Evolutionary conservation across 2,888 invertebrate genomes (phyloP).

Genomic region (Abscondita cerata): DNA sequence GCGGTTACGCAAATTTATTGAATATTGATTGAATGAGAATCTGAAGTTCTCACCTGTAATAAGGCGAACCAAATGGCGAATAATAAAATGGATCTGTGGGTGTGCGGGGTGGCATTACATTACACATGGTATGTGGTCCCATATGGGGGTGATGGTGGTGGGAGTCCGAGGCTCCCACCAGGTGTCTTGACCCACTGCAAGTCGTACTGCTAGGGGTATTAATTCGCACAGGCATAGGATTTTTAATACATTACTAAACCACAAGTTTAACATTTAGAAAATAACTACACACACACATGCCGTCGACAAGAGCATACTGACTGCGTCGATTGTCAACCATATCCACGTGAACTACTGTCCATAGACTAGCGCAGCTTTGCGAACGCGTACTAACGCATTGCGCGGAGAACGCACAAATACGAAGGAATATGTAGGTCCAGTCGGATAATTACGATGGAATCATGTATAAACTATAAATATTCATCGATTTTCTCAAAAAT

Average conservation of each 20-base stretch:
- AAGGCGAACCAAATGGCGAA: constrained; percentile 65
- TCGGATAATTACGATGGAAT: background rate
- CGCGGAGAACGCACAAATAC: constrained; percentile 63
- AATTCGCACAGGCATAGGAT: constrained; percentile 44
- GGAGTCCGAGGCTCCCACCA: constrained; percentile 55
- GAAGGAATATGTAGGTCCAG: constrained; percentile 10
- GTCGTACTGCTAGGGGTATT: constrained; percentile 51
- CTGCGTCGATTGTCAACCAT: constrained; percentile 67
- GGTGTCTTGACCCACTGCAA: constrained; percentile 54
- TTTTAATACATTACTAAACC: constrained; percentile 21
- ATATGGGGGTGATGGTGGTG: constrained; percentile 48
- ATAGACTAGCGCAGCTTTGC: constrained; percentile 67
- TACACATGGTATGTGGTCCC: constrained; percentile 56
- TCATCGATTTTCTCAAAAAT: no score
- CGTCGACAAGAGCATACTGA: constrained; percentile 43
- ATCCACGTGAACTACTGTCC: constrained; percentile 66
- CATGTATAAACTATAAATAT: no score
- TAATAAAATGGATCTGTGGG: constrained; percentile 67
- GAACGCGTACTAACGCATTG: constrained; percentile 69
- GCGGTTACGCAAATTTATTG: no score
- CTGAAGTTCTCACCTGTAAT: constrained; percentile 61
- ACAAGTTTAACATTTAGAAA: constrained; percentile 33
- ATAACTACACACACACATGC: constrained; percentile 29
- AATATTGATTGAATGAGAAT: constrained; percentile 9
- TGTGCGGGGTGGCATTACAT: constrained; percentile 54